These are phyloP conservation scores for Bubo blakistoni DNA, from an alignment of 2,113 vertebrate species.

Conservation along the genomic window DNA sequence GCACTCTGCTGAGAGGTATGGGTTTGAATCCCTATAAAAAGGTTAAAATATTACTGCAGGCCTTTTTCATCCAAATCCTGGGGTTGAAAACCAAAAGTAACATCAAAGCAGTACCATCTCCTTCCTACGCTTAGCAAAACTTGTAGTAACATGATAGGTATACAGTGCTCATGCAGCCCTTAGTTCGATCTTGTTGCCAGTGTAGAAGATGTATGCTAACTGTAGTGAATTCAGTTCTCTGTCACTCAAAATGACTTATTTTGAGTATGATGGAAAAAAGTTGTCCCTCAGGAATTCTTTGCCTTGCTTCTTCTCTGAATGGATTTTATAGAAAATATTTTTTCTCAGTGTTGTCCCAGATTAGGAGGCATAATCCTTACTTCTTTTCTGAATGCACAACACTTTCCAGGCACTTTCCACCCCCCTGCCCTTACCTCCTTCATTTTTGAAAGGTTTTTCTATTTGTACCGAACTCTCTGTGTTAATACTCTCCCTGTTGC, in stretches of 20 bases:
- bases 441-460: slow-evolving; percentile 1
- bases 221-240: not conserved
- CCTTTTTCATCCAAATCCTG: slow-evolving; percentile 9
- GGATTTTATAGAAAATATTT: not conserved
- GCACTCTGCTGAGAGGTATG: not conserved
- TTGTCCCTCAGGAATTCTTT: not conserved
- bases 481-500: not conserved
- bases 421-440: not conserved
- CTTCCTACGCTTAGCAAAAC: slow-evolving; percentile 7
- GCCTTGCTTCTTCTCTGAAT: not conserved
- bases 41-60: slow-evolving; percentile 45
- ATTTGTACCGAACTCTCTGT: not conserved
- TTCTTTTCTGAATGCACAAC: not conserved
- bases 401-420: not conserved
- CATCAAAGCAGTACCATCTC: slow-evolving; percentile 35
- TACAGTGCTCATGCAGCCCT: not conserved
- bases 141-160: not conserved
- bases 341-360: not conserved
- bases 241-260: not conserved
- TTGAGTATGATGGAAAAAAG: not conserved
- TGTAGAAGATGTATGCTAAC: not conserved
- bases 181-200: not conserved
- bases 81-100: slow-evolving; percentile 18
- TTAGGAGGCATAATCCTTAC: not conserved
- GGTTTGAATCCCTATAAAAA: slow-evolving; percentile 5